Evolutionary conservation across 1,140 invertebrate species (phyloP).

Genomic region (Drosophila quadrilineata): DNA sequence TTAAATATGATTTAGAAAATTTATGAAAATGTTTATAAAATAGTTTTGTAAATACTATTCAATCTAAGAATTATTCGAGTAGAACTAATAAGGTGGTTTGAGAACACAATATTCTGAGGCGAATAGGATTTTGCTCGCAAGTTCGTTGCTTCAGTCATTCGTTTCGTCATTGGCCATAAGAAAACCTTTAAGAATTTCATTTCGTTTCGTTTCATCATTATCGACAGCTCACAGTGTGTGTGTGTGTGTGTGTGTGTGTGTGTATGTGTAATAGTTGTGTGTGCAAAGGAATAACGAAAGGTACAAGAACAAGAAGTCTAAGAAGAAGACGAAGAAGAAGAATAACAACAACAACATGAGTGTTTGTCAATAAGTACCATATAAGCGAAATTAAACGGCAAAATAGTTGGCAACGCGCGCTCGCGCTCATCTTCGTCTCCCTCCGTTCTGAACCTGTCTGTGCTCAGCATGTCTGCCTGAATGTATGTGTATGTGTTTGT

Average conservation of each 20-base stretch:
- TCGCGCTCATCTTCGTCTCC: constrained; percentile 22
- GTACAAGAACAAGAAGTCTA: constrained; percentile 38
- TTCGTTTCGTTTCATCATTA: constrained; percentile 42
- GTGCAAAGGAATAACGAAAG: constrained; percentile 50
- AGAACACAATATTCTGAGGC: no score
- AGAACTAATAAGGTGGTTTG: neutral
- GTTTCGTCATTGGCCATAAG: no score
- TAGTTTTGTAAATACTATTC: no score
- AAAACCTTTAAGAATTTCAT: constrained; percentile 60
- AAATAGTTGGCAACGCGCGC: constrained; percentile 73
- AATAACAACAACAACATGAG: constrained; percentile 4
- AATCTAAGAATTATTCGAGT: neutral
- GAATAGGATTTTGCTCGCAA: constrained; percentile 1
- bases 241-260: constrained; percentile 9
- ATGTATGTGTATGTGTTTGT: constrained; percentile 5
- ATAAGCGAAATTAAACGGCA: constrained; percentile 78
- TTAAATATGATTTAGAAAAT: no score
- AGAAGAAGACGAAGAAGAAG: constrained; percentile 17
- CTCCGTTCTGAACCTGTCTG: no score
- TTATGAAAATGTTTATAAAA: no score
- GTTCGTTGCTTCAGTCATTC: constrained; percentile 31
- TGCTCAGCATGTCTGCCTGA: neutral
- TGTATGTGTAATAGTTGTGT: constrained; percentile 36
- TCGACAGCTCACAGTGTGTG: constrained; percentile 18
- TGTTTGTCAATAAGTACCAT: constrained; percentile 65